These are phyloP conservation scores for Aradus depressus DNA, from an alignment of 2,888 invertebrate species.

Conservation along the genomic window DNA sequence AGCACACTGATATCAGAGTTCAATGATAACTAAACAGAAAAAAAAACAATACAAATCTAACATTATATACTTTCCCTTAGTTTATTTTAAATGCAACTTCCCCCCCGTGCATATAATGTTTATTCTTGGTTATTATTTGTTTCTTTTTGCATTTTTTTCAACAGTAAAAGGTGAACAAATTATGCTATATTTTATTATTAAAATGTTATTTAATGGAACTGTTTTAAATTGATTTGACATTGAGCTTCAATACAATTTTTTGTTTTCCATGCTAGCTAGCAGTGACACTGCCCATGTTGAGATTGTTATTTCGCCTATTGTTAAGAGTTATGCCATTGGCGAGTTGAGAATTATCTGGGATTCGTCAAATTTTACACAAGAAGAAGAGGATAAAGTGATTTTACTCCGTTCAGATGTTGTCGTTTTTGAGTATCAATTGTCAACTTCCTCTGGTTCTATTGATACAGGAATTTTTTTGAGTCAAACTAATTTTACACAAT, in stretches of 20 bases:
- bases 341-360: slow-evolving; percentile 15
- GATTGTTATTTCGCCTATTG: slow-evolving; percentile 13
- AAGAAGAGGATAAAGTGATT: slow-evolving; percentile 7
- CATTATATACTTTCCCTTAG: no score
- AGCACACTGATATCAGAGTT: no score
- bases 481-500: slow-evolving; percentile 7
- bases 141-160: slow-evolving; percentile 8
- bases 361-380: not conserved
- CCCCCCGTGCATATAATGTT: no score
- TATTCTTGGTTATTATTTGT: slow-evolving; percentile 6
- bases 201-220: no score
- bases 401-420: slow-evolving; percentile 3
- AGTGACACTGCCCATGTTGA: slow-evolving; percentile 8
- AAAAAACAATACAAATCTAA: no score
- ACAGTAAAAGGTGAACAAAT: no score
- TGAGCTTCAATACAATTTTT: no score
- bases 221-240: no score
- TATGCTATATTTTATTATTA: no score
- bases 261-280: no score
- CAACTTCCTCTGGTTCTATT: slow-evolving; percentile 5
- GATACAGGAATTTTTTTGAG: slow-evolving; percentile 5
- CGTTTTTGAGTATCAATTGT: slow-evolving; percentile 5
- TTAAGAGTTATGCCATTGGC: slow-evolving; percentile 2
- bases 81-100: no score
- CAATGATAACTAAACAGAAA: no score